These are phyloP conservation scores for Zaprionus ornatus DNA, from an alignment of 1,140 invertebrate species.

Conservation along the genomic window DNA sequence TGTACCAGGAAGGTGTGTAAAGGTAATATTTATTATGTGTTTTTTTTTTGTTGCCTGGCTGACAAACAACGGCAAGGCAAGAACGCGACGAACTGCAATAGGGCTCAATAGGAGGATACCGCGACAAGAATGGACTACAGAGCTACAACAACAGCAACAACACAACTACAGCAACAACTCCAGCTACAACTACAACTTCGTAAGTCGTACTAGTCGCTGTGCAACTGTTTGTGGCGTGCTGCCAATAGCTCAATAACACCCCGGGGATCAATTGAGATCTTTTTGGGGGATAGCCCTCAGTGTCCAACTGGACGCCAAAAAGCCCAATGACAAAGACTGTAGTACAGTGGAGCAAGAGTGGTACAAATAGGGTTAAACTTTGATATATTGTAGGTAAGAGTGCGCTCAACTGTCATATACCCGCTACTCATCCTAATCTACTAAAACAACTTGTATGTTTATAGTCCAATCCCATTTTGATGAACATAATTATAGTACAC, in stretches of 20 bases:
- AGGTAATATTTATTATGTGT: constrained; percentile 77
- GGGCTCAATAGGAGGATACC: constrained; percentile 17
- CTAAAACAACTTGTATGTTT: too few species aligned
- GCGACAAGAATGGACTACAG: constrained; percentile 26
- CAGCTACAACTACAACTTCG: background rate
- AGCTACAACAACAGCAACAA: background rate
- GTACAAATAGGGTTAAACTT: background rate
- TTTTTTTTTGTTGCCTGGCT: constrained; percentile 40
- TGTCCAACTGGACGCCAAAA: constrained; percentile 13
- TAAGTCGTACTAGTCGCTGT: background rate
- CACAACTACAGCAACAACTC: constrained; percentile 1
- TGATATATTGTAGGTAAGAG: background rate
- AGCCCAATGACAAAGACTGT: constrained; percentile 18
- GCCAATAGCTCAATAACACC: constrained; percentile 79
- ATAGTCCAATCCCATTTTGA: too few species aligned
- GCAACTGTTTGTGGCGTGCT: constrained; percentile 54
- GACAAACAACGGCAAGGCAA: constrained; percentile 56
- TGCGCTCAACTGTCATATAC: too few species aligned
- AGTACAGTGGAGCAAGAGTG: background rate
- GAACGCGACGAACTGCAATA: constrained; percentile 12
- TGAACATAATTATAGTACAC: too few species aligned
- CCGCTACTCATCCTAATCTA: too few species aligned
- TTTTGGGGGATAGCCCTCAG: constrained; percentile 63
- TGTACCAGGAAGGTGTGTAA: constrained; percentile 55
- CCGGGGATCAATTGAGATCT: constrained; percentile 78